Evolutionary conservation across 2,888 invertebrate genomes (phyloP).

Genomic region (Nymphalis polychloros): DNA sequence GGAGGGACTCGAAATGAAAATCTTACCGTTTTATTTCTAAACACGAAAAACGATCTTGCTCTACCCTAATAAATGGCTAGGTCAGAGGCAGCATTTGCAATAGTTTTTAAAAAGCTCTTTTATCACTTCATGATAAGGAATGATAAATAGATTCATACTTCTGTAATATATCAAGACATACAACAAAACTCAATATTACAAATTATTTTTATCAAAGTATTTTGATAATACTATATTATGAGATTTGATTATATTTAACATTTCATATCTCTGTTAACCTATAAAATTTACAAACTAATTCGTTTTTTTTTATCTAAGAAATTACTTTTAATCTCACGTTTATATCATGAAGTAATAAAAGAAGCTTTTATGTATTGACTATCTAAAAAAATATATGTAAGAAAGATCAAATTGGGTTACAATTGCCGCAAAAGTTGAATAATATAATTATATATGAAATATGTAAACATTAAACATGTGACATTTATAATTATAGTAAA

Average conservation of each 20-base stretch:
- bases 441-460: constrained; percentile 6
- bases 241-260: too few species aligned
- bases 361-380: constrained; percentile 8
- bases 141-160: background rate
- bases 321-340: background rate
- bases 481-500: background rate
- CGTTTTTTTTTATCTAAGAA: too few species aligned
- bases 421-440: background rate
- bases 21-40: too few species aligned
- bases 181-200: too few species aligned
- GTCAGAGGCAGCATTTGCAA: background rate
- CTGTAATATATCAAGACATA: background rate
- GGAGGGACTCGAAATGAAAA: too few species aligned
- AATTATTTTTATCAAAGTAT: too few species aligned
- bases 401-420: background rate
- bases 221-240: too few species aligned
- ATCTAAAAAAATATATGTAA: constrained; percentile 12
- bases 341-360: constrained; percentile 11
- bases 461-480: background rate
- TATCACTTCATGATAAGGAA: background rate
- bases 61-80: too few species aligned
- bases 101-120: background rate
- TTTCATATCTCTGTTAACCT: too few species aligned
- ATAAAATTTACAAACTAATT: too few species aligned
- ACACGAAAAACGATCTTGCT: too few species aligned